Percentiles rank a stretch among this genome's conserved stretches.
These are phyloP conservation scores for Silurus glanis DNA, from an alignment of 2,113 vertebrate species.

Conservation along the genomic window DNA sequence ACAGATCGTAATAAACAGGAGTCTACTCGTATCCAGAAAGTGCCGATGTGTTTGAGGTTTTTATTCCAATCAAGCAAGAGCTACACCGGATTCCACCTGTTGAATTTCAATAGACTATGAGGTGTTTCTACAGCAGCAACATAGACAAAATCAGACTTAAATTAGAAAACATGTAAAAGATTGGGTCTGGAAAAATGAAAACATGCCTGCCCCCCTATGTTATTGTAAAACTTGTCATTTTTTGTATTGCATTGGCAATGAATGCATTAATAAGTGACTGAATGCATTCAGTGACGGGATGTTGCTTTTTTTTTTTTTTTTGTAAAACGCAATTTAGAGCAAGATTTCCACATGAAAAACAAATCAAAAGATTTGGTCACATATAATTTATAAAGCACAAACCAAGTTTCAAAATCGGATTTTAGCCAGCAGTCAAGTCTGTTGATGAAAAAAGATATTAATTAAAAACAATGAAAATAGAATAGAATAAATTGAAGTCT, in stretches of 20 bases:
- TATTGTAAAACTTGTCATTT: background rate
- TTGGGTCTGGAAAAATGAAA: background rate
- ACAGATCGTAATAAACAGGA: background rate
- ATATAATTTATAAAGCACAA: background rate
- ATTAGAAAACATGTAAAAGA: background rate
- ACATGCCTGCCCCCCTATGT: background rate
- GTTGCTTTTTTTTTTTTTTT: background rate
- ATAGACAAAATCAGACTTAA: background rate
- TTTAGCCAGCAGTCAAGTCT: background rate
- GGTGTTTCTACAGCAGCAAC: background rate
- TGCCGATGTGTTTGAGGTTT: no score
- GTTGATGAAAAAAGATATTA: background rate
- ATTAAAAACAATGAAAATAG: background rate
- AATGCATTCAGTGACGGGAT: background rate
- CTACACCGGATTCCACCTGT: no score
- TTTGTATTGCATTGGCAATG: background rate
- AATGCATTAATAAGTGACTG: background rate
- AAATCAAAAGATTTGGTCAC: background rate
- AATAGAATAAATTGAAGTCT: constrained; percentile 41
- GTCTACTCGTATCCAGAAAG: no score
- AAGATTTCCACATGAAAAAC: background rate
- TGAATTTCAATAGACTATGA: no score
- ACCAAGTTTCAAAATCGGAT: background rate
- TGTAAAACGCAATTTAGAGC: background rate
- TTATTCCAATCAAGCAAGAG: no score